Base-by-base conservation (phyloP, 2,888 invertebrate genomes). In the Dasypogon diadema region DNA sequence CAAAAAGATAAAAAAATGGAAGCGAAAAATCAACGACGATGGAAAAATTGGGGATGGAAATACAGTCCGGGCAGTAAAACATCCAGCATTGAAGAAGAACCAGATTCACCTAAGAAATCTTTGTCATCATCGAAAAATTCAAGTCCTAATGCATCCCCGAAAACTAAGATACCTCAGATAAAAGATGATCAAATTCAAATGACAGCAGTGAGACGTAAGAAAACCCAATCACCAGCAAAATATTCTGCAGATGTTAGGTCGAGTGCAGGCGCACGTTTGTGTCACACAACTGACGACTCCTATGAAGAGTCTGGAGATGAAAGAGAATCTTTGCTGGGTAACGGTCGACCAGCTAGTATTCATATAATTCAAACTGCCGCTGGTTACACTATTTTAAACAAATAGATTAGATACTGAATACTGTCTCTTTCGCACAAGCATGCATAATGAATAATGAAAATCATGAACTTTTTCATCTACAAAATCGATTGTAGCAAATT, bases 11-110 rank as follows among this genome's bases (percentile, higher is more conserved):
- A 65, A 16, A 80, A 79, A 68, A 46, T 74, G 34, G 79, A 79
- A 24, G 74, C 79, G 30, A 79, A 77, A 65, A 80, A 80, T 75
- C 79, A 79, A 46, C 73, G 79, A 14, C 79, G 80, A 54, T 81
- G 81, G 81, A 82, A 82, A 78, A 80, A 79, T 22, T 82, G 82
- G 82, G 81, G 81, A 18, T 81, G 81, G 81, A 81, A 81, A 78
- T 81, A 81, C 58, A 81, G 80, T 79, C 81, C 82, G n/a, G 80
- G 80, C 30, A 80, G 80, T 74, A 81, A 81, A 72, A 80, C 80
- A 3, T 80, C 81, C 8, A 82, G 81, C 70, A 81, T 81, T 76
- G 82, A 82, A 79, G 82, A 82, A 76, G 81, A 82, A 75, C 79
- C 81, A 6, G 81, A 81, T 58, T 80, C 81, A 58, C 80, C 81